phyloP scores from a whole-genome alignment of 2,113 vertebrate species.

The Lophotis ruficrista region DNA sequence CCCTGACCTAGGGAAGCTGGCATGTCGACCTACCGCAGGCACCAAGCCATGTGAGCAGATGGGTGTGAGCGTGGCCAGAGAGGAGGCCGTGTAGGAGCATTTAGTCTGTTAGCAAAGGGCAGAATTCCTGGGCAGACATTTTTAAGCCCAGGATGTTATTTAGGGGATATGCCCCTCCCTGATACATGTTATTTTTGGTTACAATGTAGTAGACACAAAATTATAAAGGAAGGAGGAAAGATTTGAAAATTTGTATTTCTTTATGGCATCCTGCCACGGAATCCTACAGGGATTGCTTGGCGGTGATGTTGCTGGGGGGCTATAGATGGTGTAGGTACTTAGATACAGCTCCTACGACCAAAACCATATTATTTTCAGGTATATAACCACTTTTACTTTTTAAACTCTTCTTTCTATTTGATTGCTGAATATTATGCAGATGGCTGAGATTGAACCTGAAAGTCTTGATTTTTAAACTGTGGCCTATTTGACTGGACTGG shows the following conservation, averaged over 20 bases:
- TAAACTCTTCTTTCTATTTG: not conserved
- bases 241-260: not conserved
- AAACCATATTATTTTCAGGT: not conserved
- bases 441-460: not conserved
- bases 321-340: not conserved
- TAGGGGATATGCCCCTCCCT: not conserved
- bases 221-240: not conserved
- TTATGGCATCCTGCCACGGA: not conserved
- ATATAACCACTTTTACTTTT: not conserved
- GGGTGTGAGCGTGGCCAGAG: conserved; percentile 38
- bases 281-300: not conserved
- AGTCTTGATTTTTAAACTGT: not conserved
- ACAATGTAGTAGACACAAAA: not conserved
- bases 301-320: not conserved
- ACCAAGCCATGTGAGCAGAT: conserved; percentile 65
- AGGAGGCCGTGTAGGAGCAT: conserved; percentile 48
- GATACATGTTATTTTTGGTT: not conserved
- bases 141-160: conserved; percentile 8
- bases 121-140: conserved; percentile 42
- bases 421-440: not conserved
- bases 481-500: not conserved
- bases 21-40: not conserved
- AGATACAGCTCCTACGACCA: not conserved
- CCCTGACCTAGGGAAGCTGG: conserved; percentile 51
- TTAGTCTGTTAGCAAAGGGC: conserved; percentile 66